A percentile compares a stretch with the other conserved stretches of the same genome.
These are phyloP conservation scores for Gastracanthus pulcherrimus DNA, from an alignment of 2,888 invertebrate species.

Conservation along the genomic window DNA sequence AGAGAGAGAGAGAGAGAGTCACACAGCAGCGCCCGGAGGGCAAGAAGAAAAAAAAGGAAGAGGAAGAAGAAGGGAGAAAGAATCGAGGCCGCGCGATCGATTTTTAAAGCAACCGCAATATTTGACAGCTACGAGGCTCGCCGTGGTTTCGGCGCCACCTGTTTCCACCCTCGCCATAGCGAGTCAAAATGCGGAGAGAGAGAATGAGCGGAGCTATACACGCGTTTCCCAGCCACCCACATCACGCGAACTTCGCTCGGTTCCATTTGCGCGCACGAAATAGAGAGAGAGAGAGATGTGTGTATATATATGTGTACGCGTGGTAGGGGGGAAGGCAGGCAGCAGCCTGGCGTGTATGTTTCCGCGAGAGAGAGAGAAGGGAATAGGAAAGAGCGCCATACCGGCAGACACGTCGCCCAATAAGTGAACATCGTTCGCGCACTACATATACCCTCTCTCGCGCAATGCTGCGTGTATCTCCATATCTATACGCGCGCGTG, in stretches of 20 bases:
- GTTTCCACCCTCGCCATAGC: conserved; percentile 64
- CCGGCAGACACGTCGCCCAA: conserved; percentile 77
- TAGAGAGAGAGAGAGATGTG: too few relatives aligned
- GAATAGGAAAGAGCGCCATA: conserved; percentile 66
- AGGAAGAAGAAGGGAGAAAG: conserved; percentile 52
- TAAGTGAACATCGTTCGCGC: conserved; percentile 76
- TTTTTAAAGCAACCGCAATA: conserved; percentile 76
- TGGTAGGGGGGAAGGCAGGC: conserved; percentile 52
- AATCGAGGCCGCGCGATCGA: conserved; percentile 72
- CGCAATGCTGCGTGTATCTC: neutral
- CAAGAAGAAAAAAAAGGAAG: neutral
- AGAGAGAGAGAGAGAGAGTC: neutral
- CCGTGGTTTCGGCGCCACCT: conserved; percentile 75
- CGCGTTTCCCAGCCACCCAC: neutral
- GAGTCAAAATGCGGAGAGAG: conserved; percentile 20
- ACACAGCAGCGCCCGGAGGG: neutral
- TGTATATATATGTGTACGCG: neutral
- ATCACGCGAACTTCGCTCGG: too few relatives aligned
- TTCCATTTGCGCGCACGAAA: too few relatives aligned
- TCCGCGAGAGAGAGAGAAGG: neutral
- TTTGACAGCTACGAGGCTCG: conserved; percentile 74
- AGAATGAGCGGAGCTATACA: neutral
- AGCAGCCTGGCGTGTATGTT: conserved; percentile 16
- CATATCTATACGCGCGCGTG: neutral
- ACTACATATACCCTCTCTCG: neutral